phyloP scores from a whole-genome alignment of 2,113 vertebrate genomes.

The Tympanuchus pallidicinctus region DNA sequence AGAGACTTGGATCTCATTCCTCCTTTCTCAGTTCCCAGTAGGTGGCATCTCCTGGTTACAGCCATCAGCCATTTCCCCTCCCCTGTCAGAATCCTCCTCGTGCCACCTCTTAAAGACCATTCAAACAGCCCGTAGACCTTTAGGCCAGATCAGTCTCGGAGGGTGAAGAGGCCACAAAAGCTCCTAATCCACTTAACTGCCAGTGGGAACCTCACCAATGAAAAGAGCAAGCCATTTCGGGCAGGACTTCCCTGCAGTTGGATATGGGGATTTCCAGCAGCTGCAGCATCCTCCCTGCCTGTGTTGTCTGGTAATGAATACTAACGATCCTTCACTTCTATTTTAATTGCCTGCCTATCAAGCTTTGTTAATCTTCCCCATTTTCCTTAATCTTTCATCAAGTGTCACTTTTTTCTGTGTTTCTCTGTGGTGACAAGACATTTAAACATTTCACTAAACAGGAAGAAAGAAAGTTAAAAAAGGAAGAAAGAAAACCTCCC shows the following conservation, averaged over 20 bases:
- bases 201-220: not conserved
- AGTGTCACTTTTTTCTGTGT: slow-evolving; percentile 55
- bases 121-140: not conserved
- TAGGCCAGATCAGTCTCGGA: slow-evolving; percentile 10
- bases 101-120: slow-evolving; percentile 1
- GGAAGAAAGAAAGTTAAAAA: not conserved
- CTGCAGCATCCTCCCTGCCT: slow-evolving; percentile 19
- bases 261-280: slow-evolving; percentile 21
- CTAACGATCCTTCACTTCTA: slow-evolving; percentile 71
- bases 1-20: not conserved
- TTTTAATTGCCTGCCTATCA: slow-evolving; percentile 76
- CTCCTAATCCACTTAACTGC: slow-evolving; percentile 41
- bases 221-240: slow-evolving; percentile 31
- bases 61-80: not conserved
- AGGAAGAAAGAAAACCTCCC: not conserved
- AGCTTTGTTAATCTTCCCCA: slow-evolving; percentile 75
- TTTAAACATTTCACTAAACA: slow-evolving; percentile 68
- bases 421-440: slow-evolving; percentile 77
- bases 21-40: not conserved
- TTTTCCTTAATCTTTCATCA: slow-evolving; percentile 76
- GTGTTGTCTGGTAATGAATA: slow-evolving; percentile 71
- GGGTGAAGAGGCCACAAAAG: slow-evolving; percentile 33
- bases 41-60: not conserved
- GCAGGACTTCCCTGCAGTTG: not conserved
- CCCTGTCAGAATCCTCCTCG: not conserved